These are phyloP conservation scores for Denticeps clupeoides DNA, from an alignment of 2,797 vertebrate species.

Conservation along the genomic window DNA sequence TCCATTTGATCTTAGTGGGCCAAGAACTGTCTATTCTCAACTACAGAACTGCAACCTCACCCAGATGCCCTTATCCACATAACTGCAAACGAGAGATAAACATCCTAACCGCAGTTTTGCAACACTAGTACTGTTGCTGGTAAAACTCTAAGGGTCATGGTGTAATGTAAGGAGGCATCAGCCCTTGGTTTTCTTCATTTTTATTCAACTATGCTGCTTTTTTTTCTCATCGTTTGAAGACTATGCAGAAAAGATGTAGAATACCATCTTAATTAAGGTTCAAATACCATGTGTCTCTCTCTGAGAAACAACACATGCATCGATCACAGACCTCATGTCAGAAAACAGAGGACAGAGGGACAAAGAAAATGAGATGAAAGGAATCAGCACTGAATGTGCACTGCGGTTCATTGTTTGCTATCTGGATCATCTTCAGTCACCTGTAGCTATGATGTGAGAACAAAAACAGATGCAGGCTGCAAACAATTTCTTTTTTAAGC, in stretches of 20 bases:
- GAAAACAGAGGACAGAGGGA: too few relatives aligned
- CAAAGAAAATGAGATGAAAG: slow-evolving; percentile 47
- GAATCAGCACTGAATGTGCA: slow-evolving; percentile 40
- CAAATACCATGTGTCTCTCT: slow-evolving; percentile 42
- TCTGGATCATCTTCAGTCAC: slow-evolving; percentile 46
- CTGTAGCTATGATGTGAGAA: slow-evolving; percentile 49
- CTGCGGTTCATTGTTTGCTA: slow-evolving; percentile 49
- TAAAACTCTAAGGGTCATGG: slow-evolving; percentile 18
- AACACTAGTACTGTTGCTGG: slow-evolving; percentile 23
- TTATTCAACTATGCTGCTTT: background rate
- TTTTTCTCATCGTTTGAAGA: slow-evolving; percentile 1
- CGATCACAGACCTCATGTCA: slow-evolving; percentile 44
- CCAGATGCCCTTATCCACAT: slow-evolving; percentile 31
- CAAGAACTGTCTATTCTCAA: slow-evolving; percentile 50
- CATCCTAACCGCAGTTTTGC: slow-evolving; percentile 38
- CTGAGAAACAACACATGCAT: slow-evolving; percentile 38
- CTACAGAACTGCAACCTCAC: slow-evolving; percentile 30
- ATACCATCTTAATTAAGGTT: slow-evolving; percentile 45
- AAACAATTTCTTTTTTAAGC: slow-evolving; percentile 52
- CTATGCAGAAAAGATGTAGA: slow-evolving; percentile 35
- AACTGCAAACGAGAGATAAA: slow-evolving; percentile 34
- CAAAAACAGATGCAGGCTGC: slow-evolving; percentile 58
- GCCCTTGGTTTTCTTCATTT: slow-evolving; percentile 15
- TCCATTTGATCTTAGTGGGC: slow-evolving; percentile 50
- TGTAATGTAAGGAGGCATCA: slow-evolving; percentile 29